Evolutionary conservation across 1,140 invertebrate genomes (phyloP).

Genomic region (Nephotettix cincticeps): DNA sequence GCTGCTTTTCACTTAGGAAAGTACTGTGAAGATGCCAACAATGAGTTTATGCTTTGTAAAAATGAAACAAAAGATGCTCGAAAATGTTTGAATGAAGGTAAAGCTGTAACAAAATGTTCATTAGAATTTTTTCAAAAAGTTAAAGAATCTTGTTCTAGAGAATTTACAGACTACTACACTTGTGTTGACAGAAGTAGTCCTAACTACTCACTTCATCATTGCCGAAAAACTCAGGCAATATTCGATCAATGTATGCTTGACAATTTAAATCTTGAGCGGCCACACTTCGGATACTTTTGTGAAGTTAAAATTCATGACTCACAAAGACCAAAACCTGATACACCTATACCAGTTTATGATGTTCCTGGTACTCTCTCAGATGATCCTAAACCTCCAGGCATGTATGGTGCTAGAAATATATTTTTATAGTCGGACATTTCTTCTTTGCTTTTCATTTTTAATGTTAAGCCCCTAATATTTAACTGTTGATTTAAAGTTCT

Average conservation of each 20-base stretch:
- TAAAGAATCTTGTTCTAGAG: constrained; percentile 77
- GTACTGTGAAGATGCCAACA: constrained; percentile 84
- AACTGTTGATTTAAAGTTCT: too few relatives aligned
- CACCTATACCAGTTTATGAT: constrained; percentile 24
- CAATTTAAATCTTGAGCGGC: constrained; percentile 80
- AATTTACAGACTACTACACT: constrained; percentile 83
- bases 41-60: constrained; percentile 94
- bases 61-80: constrained; percentile 82
- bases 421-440: too few relatives aligned
- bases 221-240: constrained; percentile 80
- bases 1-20: constrained; percentile 88
- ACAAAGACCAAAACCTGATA: constrained; percentile 51
- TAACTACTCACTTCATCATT: constrained; percentile 61
- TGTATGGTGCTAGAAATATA: too few relatives aligned
- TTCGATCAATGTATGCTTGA: constrained; percentile 87
- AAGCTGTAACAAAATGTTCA: constrained; percentile 87
- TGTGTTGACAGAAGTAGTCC: constrained; percentile 82
- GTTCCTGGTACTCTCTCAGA: constrained; percentile 28
- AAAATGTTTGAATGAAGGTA: constrained; percentile 90
- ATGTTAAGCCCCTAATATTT: too few relatives aligned
- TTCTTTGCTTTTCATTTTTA: too few relatives aligned
- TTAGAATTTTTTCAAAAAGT: constrained; percentile 87
- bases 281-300: constrained; percentile 82
- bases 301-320: constrained; percentile 74
- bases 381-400: constrained; percentile 8